Evolutionary conservation across 2,888 invertebrate species (phyloP).

Genomic region (Arctia plantaginis): DNA sequence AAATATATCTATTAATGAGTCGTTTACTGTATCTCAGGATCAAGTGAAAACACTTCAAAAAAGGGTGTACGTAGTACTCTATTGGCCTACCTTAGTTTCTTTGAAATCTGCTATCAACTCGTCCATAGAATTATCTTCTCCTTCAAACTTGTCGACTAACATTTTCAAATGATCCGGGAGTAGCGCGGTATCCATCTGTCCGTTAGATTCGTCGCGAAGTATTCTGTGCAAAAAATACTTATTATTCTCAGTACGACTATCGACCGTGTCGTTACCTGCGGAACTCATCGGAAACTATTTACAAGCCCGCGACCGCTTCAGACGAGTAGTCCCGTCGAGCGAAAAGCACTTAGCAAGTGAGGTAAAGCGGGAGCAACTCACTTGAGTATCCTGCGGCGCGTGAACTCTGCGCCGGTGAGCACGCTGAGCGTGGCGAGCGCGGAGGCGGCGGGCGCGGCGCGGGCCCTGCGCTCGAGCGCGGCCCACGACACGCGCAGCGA

Average conservation of each 20-base stretch:
- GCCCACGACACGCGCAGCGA: slow-evolving; percentile 68
- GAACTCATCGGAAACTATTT: no score
- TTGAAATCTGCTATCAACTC: slow-evolving; percentile 69
- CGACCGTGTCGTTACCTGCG: no score
- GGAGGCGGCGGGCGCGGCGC: slow-evolving; percentile 55
- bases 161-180: slow-evolving; percentile 74
- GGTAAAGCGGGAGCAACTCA: slow-evolving; percentile 28
- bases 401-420: slow-evolving; percentile 73
- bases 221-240: slow-evolving; percentile 59
- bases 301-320: no score
- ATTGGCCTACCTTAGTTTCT: slow-evolving; percentile 69
- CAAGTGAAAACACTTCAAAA: neutral
- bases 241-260: neutral
- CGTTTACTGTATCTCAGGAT: neutral
- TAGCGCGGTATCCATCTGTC: slow-evolving; percentile 67
- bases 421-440: slow-evolving; percentile 72
- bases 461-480: slow-evolving; percentile 68
- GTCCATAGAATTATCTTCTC: slow-evolving; percentile 70
- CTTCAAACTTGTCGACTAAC: slow-evolving; percentile 68
- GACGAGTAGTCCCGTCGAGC: no score
- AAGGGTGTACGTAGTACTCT: neutral
- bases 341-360: no score
- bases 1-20: neutral
- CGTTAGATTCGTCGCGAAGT: slow-evolving; percentile 64
- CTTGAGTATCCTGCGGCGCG: slow-evolving; percentile 75